Percentiles rank a stretch among this genome's conserved stretches.
Conservation (phyloP, 2,888 invertebrate genomes). For the Chloromyia formosa region DNA sequence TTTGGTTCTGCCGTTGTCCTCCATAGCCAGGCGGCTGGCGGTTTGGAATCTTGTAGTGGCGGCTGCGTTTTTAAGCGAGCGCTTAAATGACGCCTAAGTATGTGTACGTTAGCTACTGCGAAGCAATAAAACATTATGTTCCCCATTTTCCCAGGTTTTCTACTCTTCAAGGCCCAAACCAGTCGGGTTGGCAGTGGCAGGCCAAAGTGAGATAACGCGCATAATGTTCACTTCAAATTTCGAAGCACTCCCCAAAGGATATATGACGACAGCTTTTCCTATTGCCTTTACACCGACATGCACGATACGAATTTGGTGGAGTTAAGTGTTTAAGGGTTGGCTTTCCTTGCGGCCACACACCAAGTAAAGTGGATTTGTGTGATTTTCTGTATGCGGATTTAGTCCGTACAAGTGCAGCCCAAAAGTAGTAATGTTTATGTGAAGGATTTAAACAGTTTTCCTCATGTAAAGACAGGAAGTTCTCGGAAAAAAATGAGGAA, state of each 20-base stretch:
- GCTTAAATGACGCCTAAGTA: not conserved
- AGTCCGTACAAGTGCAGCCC: not conserved
- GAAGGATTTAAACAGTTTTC: not conserved
- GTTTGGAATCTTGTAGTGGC: not conserved
- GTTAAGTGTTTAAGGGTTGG: slow-evolving; percentile 31
- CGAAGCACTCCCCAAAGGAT: slow-evolving; percentile 36
- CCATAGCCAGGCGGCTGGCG: no score
- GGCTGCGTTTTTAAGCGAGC: not conserved
- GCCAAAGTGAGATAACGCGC: slow-evolving; percentile 35
- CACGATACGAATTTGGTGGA: not conserved
- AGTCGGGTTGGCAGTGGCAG: no score
- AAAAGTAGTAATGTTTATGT: not conserved
- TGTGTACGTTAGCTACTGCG: not conserved
- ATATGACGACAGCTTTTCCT: slow-evolving; percentile 15
- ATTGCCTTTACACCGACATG: slow-evolving; percentile 9
- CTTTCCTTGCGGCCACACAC: slow-evolving; percentile 8
- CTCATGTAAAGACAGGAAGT: not conserved
- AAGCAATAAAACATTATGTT: slow-evolving; percentile 42
- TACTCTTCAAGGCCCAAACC: no score
- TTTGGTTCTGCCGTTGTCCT: slow-evolving; percentile 2
- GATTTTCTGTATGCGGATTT: slow-evolving; percentile 31
- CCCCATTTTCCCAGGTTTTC: not conserved
- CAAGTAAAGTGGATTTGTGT: slow-evolving; percentile 39
- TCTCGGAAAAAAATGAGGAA: not conserved
- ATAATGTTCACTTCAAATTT: slow-evolving; percentile 1